Base-by-base conservation (phyloP, 2,888 invertebrate genomes). In the Rotaria sp. region DNA sequence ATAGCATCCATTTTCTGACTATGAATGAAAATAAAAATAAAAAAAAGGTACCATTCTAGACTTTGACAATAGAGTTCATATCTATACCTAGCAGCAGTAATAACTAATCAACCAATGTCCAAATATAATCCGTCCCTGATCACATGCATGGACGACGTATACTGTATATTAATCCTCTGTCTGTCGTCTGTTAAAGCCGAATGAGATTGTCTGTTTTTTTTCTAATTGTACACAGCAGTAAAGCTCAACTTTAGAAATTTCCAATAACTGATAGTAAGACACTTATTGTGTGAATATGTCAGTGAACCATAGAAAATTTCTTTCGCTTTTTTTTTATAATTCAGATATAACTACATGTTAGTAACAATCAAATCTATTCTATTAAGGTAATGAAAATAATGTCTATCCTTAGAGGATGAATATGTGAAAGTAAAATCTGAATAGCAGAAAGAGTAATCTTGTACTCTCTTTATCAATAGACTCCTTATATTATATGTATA, bases 41-140 rank as follows among this genome's bases (percentile, higher is more conserved):
- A 67, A 67, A 67, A 38, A 52, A 35, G 35, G 67, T 67, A 67
- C 21, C 35, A 67, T 18, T 67, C 18, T 35, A 35, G 35, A 30
- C 30, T 35, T 67, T 67, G 0, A 67, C 67, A 67, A 67, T 67
- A 67, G 67, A 67, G 35, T 21, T 21, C 35, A 35, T 67, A 67
- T 35, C 4, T 67, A 35, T 67, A 67, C 26, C 35, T 67, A 67
- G 67, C 35, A 67, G 67, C 67, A 67, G 21, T 67, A 35, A 67
- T 67, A 67, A 67, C 67, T 67, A 67, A 67, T 67, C 67, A 67
- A 67, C 67, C 67, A 67, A 67, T 67, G 67, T 67, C 35, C 35
- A 21, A 67, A 38, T 67, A 67, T 67, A 67, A 67, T 67, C 67
- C 67, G 35, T 67, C 67, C 35, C 67, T 38, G 67, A 67, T 67